These are phyloP conservation scores for Rhingia rostrata DNA, from an alignment of 2,888 invertebrate species.

Conservation along the genomic window DNA sequence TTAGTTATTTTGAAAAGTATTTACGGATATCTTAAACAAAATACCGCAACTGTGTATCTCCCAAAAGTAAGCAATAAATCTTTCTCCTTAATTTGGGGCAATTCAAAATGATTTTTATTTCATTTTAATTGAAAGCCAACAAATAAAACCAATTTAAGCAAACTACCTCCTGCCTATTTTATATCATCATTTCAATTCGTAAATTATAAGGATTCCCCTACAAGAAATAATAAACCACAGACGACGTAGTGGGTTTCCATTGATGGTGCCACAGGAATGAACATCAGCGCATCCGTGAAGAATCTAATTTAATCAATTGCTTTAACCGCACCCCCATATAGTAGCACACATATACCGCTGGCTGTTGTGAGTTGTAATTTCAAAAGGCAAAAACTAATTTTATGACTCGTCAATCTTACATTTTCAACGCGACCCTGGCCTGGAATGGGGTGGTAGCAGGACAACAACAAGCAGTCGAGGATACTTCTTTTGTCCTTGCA, in stretches of 20 bases:
- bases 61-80: not conserved
- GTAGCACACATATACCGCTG: constrained; percentile 14
- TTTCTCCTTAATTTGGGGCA: not conserved
- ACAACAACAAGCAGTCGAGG: constrained; percentile 20
- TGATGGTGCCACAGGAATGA: constrained; percentile 43
- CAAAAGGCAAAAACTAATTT: constrained; percentile 73
- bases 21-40: too few relatives aligned
- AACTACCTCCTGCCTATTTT: constrained; percentile 27
- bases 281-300: constrained; percentile 60
- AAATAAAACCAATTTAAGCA: constrained; percentile 62
- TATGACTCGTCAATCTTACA: constrained; percentile 74
- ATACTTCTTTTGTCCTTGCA: constrained; percentile 49
- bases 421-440: constrained; percentile 64
- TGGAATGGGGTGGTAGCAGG: constrained; percentile 8
- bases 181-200: constrained; percentile 1
- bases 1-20: too few relatives aligned
- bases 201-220: constrained; percentile 44
- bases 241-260: constrained; percentile 17
- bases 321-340: constrained; percentile 67
- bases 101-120: constrained; percentile 68
- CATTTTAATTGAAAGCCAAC: constrained; percentile 71
- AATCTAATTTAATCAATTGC: constrained; percentile 75
- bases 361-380: constrained; percentile 56
- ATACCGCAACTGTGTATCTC: not conserved
- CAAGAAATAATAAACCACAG: constrained; percentile 43